These are phyloP conservation scores for Eubasilissa regina DNA, from an alignment of 1,140 invertebrate species.

Conservation along the genomic window DNA sequence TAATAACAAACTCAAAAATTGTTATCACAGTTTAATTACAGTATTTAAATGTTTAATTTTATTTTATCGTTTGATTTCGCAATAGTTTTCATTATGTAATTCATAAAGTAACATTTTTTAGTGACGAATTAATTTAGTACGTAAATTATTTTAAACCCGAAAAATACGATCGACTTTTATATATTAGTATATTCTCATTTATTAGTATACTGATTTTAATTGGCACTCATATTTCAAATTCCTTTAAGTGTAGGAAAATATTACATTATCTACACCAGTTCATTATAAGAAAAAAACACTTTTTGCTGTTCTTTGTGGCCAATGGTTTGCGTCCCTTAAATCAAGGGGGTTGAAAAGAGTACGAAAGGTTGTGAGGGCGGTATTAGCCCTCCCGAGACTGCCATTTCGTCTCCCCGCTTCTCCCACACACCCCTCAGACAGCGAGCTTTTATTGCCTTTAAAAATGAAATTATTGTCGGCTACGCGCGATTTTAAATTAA, in stretches of 20 bases:
- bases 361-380: constrained; percentile 56
- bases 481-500: constrained; percentile 53
- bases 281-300: no score
- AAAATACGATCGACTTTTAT: no score
- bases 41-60: background rate
- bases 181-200: no score
- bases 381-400: constrained; percentile 57
- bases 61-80: no score
- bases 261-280: no score
- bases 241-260: background rate
- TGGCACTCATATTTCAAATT: background rate
- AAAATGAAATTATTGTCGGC: constrained; percentile 57
- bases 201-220: no score
- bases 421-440: constrained; percentile 17
- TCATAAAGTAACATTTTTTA: background rate
- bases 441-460: constrained; percentile 53
- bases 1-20: background rate
- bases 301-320: background rate
- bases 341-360: constrained; percentile 42
- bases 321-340: constrained; percentile 37
- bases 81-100: background rate
- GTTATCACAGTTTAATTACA: background rate
- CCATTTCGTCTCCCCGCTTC: constrained; percentile 31
- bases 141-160: no score
- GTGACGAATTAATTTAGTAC: background rate